Evolutionary conservation across 2,113 vertebrate species (phyloP), one percentile per base, ranked within the genome.

Genomic region (Otocyon megalotis): DNA sequence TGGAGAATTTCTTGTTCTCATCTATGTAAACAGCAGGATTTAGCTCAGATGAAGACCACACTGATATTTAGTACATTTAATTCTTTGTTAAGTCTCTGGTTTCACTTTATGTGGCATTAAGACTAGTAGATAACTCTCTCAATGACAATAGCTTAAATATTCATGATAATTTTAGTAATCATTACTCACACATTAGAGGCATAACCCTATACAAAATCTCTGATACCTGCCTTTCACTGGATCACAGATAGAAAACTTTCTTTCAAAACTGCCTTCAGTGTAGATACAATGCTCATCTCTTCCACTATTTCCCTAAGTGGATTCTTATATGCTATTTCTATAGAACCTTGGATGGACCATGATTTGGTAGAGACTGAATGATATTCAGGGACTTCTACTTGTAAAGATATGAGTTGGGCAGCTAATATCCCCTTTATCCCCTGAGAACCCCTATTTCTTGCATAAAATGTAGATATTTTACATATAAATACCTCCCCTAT

Each of bases 51-150:
- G 48, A 95, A 87, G 35, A 74, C 2, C 6, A 2, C 32, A 32
- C 0, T 95, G 86, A 89, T 85, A 90, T 72, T 88, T 0, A 65
- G 9, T 88, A 35, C 2, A 63, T 76, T 93, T 94, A 50, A 56
- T 96, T 96, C 97, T 62, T 19, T 91, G 60, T 76, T 7, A 94
- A 69, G 26, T 81, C 81, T 24, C 62, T 96, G 24, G 92, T 67
- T 96, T 96, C 8, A 89, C 6, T 92, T 79, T 72, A 84, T 82
- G 32, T 88, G 76, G 5, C 37, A 63, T 54, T 84, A 65, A 80
- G 50, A 80, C 22, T 84, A 93, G 24, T 77, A 95, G 24, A 0
- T 56, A 93, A 88, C 0, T 67, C 19, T 92, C 28, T 92, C 16
- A 62, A 17, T 7, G 43, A 87, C 58, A 60, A 50, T 76, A 85